These are phyloP conservation scores for Drosophila percnosoma DNA, from an alignment of 2,888 invertebrate genomes.

Conservation along the genomic window DNA sequence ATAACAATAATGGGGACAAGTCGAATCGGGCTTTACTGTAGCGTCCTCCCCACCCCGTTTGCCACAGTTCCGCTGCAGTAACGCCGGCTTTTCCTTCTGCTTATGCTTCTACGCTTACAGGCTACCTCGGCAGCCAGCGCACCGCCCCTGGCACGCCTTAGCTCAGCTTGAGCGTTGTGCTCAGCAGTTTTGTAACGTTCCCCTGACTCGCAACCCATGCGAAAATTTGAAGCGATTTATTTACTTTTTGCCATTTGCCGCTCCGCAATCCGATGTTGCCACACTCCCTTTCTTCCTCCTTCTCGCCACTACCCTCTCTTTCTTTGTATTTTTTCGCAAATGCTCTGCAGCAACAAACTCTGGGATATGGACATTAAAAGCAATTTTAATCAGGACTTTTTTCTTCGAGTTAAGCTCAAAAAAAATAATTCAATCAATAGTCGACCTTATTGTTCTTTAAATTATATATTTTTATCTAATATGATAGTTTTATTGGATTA, in stretches of 20 bases:
- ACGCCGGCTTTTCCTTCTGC: slow-evolving; percentile 47
- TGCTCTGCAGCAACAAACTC: slow-evolving; percentile 68
- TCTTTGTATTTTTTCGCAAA: slow-evolving; percentile 43
- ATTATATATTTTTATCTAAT: neutral
- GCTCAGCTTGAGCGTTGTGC: slow-evolving; percentile 60
- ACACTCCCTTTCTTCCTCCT: neutral
- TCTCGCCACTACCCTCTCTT: neutral
- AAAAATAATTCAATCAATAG: neutral
- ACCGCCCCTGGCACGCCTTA: slow-evolving; percentile 6
- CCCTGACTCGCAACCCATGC: slow-evolving; percentile 69
- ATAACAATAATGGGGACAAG: slow-evolving; percentile 40
- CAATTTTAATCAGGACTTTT: slow-evolving; percentile 36
- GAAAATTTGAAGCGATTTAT: slow-evolving; percentile 78
- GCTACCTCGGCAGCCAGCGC: neutral
- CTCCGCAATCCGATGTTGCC: slow-evolving; percentile 22
- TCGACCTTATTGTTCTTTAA: neutral
- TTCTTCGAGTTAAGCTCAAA: neutral
- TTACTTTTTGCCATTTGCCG: slow-evolving; percentile 66
- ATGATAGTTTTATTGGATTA: neutral
- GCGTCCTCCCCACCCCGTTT: neutral
- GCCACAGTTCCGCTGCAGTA: slow-evolving; percentile 45
- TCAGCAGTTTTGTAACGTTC: slow-evolving; percentile 68
- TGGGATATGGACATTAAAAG: slow-evolving; percentile 66
- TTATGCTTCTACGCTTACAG: slow-evolving; percentile 55
- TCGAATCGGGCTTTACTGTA: slow-evolving; percentile 22